These are phyloP conservation scores for Pogonognathellus flavescens DNA, from an alignment of 1,140 invertebrate species.

Conservation along the genomic window DNA sequence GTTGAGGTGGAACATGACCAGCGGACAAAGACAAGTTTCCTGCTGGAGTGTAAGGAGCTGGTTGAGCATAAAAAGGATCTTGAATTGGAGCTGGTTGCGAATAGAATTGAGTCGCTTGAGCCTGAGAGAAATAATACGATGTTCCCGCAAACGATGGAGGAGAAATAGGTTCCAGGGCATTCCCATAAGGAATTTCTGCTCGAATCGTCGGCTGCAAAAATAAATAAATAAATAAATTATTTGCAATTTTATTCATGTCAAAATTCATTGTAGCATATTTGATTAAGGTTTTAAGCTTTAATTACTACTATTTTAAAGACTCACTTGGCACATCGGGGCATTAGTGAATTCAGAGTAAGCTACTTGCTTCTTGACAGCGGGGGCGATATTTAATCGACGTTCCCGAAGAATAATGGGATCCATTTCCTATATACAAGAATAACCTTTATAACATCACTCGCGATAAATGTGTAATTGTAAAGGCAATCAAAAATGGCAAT, in stretches of 20 bases:
- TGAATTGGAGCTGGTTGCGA: constrained; percentile 33
- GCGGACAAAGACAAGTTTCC: background rate
- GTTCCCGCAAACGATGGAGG: constrained; percentile 53
- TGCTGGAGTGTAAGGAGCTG: constrained; percentile 18
- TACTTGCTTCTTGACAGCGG: constrained; percentile 88
- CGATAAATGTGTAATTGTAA: background rate
- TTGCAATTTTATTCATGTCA: no score
- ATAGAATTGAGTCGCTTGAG: constrained; percentile 54
- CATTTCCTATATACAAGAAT: constrained; percentile 52
- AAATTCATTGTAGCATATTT: no score
- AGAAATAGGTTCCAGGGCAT: constrained; percentile 40
- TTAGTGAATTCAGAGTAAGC: constrained; percentile 21
- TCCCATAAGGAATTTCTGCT: constrained; percentile 54
- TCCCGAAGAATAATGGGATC: constrained; percentile 75
- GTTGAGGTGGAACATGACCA: background rate
- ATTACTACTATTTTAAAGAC: no score
- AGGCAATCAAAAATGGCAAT: no score
- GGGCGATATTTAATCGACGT: constrained; percentile 89
- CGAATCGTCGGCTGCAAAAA: constrained; percentile 7
- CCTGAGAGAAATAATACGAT: constrained; percentile 56
- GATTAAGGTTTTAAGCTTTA: no score
- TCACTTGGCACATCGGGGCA: constrained; percentile 11
- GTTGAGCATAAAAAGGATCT: constrained; percentile 42
- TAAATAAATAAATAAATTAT: no score
- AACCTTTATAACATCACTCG: constrained; percentile 29